phyloP scores from a whole-genome alignment of 1,140 invertebrate genomes.

The Hyposmocoma kahamanoa region DNA sequence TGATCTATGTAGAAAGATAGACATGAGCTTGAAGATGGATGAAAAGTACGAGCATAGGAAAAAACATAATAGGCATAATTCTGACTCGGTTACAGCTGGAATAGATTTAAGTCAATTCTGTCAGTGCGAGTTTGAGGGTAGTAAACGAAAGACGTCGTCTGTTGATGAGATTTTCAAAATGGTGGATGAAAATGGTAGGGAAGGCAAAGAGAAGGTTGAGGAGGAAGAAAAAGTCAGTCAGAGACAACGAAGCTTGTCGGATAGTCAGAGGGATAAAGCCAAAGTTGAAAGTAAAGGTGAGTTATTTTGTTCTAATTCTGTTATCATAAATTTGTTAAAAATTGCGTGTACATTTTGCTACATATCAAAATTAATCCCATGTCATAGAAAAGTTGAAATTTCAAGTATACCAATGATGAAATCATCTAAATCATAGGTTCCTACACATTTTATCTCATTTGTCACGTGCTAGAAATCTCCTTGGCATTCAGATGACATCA shows the following conservation, averaged over 20 bases:
- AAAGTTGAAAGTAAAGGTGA: slow-evolving; percentile 61
- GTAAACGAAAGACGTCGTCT: slow-evolving; percentile 70
- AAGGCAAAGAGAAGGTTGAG: slow-evolving; percentile 60
- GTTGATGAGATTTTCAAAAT: slow-evolving; percentile 81
- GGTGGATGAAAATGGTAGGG: slow-evolving; percentile 44
- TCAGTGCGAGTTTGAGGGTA: slow-evolving; percentile 55
- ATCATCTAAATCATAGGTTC: no score
- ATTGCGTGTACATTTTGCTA: no score
- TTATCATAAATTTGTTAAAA: no score
- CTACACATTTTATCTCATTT: no score
- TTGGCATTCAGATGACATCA: no score
- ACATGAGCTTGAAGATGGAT: slow-evolving; percentile 62
- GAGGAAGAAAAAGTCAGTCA: slow-evolving; percentile 77
- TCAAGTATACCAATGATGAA: no score
- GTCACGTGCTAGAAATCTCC: no score
- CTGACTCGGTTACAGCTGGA: slow-evolving; percentile 44
- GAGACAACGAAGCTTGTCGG: slow-evolving; percentile 82
- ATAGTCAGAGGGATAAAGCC: slow-evolving; percentile 76
- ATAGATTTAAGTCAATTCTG: slow-evolving; percentile 72
- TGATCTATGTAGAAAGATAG: slow-evolving; percentile 64
- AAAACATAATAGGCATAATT: slow-evolving; percentile 59
- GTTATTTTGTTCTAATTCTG: slow-evolving; percentile 10
- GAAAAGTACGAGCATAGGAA: slow-evolving; percentile 57
- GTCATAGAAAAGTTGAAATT: no score
- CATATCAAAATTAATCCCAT: no score